A percentile compares a stretch with the other conserved stretches of the same genome.
phyloP scores from a whole-genome alignment of 2,888 invertebrate species.

The Euplexia lucipara region DNA sequence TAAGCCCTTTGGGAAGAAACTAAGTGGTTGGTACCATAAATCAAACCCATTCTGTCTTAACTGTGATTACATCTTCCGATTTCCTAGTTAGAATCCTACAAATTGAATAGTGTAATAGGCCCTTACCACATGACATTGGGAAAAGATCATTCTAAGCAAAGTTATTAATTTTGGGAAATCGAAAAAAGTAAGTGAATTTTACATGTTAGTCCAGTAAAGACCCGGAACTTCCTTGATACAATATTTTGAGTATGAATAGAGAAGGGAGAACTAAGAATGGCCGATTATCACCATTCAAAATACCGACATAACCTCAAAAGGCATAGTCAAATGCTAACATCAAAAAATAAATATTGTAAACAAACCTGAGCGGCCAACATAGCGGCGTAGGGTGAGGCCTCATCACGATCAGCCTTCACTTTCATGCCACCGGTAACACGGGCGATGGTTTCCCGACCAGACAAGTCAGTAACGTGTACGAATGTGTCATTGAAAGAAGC shows the following conservation, averaged over 20 bases:
- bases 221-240: not conserved
- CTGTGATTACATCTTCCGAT: too few species aligned
- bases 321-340: conserved; percentile 10
- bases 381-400: conserved; percentile 99
- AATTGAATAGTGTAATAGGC: too few species aligned
- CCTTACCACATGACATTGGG: too few species aligned
- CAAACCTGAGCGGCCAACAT: conserved; percentile 99
- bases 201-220: not conserved
- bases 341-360: conserved; percentile 49
- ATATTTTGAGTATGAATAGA: not conserved
- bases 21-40: too few species aligned
- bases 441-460: conserved; percentile 98
- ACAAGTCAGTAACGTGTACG: conserved; percentile 99
- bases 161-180: not conserved
- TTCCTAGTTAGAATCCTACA: too few species aligned
- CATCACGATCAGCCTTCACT: conserved; percentile 99
- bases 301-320: conserved; percentile 73
- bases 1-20: too few species aligned
- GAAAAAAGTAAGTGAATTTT: too few species aligned
- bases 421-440: conserved; percentile 99
- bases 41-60: too few species aligned
- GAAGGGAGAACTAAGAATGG: not conserved
- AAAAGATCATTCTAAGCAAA: too few species aligned
- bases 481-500: conserved; percentile 99
- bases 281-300: conserved; percentile 16